These are phyloP conservation scores for Numida meleagris DNA, from an alignment of 2,113 vertebrate species.

Conservation along the genomic window DNA sequence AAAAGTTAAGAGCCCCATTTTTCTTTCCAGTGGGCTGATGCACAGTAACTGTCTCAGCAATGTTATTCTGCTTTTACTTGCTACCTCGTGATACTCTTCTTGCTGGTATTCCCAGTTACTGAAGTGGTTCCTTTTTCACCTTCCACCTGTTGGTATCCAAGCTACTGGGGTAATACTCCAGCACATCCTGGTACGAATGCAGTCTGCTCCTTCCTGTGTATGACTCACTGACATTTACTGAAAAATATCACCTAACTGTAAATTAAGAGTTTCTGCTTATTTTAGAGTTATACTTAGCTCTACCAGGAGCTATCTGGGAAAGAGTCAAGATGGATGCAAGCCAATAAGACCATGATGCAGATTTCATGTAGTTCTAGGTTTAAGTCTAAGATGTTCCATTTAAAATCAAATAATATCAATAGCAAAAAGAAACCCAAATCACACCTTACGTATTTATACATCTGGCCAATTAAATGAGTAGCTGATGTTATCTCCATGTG, in stretches of 20 bases:
- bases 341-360: background rate
- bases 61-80: background rate
- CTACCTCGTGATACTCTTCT: background rate
- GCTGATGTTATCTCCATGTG: background rate
- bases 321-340: background rate
- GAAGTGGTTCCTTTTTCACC: background rate
- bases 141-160: slow-evolving; percentile 26
- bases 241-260: background rate
- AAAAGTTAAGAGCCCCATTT: background rate
- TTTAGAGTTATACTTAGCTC: background rate
- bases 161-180: background rate
- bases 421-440: background rate
- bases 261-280: background rate
- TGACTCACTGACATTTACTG: background rate
- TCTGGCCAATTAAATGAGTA: background rate
- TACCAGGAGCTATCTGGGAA: background rate
- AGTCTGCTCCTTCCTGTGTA: background rate
- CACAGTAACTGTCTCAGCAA: background rate
- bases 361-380: background rate
- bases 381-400: background rate
- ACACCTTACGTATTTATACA: background rate
- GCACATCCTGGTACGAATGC: background rate
- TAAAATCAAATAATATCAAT: background rate
- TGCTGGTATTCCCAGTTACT: slow-evolving; percentile 3
- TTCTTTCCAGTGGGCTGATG: background rate